Conservation (phyloP, 2,797 vertebrate species). For the Peromyscus aztecus region DNA sequence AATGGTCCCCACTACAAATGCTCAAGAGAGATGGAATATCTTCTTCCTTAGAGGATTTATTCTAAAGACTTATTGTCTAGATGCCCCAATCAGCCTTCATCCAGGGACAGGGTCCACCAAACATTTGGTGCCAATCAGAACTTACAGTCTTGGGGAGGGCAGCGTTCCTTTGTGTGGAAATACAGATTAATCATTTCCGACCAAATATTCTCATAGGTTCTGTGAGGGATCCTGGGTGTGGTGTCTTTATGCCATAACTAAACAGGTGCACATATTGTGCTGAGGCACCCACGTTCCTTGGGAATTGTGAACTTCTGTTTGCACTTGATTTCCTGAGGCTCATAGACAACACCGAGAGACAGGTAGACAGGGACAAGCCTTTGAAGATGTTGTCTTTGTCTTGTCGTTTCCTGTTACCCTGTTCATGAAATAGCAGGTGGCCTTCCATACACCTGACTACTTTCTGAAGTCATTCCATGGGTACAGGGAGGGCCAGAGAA, state of each 20-base stretch:
- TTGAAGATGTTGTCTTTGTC: not conserved
- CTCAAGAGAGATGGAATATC: not conserved
- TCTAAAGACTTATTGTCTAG: not conserved
- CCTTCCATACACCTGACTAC: not conserved
- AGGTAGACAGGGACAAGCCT: not conserved
- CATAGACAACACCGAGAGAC: not conserved
- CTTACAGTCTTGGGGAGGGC: not conserved
- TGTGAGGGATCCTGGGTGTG: not conserved
- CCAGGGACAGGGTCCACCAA: not conserved
- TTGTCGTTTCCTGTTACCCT: not conserved
- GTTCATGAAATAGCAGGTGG: not conserved
- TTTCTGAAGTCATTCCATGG: not conserved
- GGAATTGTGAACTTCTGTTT: not conserved
- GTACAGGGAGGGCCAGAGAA: not conserved
- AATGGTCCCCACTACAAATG: not conserved
- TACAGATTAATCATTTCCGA: not conserved
- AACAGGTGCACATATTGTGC: not conserved
- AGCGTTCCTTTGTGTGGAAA: not conserved
- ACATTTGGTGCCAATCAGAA: not conserved
- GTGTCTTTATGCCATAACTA: not conserved
- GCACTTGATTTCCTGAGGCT: constrained; percentile 6
- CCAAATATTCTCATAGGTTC: not conserved
- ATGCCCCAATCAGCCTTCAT: not conserved
- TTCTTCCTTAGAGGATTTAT: not conserved
- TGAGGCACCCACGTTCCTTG: accelerated